Evolutionary conservation across 2,888 invertebrate species (phyloP).

Genomic region (Caenorhabditis drosophilae): DNA sequence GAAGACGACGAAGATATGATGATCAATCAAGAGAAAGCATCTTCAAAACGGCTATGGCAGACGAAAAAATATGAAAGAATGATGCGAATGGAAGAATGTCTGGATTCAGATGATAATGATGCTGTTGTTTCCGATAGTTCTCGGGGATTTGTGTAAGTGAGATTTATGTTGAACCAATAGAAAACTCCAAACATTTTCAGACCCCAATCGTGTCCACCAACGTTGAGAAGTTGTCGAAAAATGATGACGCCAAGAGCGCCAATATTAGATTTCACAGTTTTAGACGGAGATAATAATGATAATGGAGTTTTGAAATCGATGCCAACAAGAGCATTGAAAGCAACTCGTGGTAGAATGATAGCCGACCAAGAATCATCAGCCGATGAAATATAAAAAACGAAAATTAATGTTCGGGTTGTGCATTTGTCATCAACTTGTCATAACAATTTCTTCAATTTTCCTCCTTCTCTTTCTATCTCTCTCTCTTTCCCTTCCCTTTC

Average conservation of each 20-base stretch:
- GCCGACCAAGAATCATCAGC: neutral
- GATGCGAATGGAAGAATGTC: constrained; percentile 8
- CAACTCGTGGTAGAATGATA: neutral
- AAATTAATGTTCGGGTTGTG: too few relatives aligned
- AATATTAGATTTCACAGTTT: constrained; percentile 22
- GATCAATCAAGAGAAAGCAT: neutral
- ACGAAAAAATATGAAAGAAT: constrained; percentile 21
- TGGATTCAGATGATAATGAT: constrained; percentile 23
- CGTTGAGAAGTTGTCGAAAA: constrained; percentile 5
- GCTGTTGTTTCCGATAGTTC: neutral
- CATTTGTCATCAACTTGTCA: too few relatives aligned
- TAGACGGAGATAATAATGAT: constrained; percentile 12
- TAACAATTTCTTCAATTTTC: too few relatives aligned
- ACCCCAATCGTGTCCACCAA: constrained; percentile 27
- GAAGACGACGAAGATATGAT: neutral
- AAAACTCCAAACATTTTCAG: neutral
- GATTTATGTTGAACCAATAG: neutral
- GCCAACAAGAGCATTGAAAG: neutral
- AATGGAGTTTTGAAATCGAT: neutral
- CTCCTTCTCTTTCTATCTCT: too few relatives aligned
- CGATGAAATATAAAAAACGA: neutral
- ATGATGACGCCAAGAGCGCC: constrained; percentile 8
- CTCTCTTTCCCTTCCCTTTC: too few relatives aligned
- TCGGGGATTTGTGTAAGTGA: too few relatives aligned
- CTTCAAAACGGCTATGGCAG: neutral